Base-by-base conservation (phyloP, 1,140 invertebrate species). In the Saxidomus purpurata region DNA sequence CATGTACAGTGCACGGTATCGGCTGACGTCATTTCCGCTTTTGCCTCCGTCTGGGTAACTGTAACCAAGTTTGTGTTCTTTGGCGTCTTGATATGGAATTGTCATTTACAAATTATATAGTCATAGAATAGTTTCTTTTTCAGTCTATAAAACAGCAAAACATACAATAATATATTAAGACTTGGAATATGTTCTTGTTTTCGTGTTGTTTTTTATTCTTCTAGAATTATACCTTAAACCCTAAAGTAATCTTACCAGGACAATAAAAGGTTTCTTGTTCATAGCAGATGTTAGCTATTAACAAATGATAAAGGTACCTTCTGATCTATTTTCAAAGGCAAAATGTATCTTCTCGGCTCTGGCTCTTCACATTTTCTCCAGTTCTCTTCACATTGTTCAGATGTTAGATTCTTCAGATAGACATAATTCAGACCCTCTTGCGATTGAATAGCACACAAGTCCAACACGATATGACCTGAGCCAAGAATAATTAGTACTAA, bases 261-360 rank as follows among this genome's bases (percentile, higher is more conserved):
- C n/a, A n/a, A n/a, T n/a, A n/a, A n/a, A n/a, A n/a, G n/a, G n/a
- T n/a, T n/a, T n/a, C n/a, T n/a, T n/a, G n/a, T n/a, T n/a, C n/a
- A 8, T 43, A 43, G 4, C 4, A 43, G 4, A 43, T 43, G 15
- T 43, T 8, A 43, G 6, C 15, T 8, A 4, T 8, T 8, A 43
- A 43, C 15, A 8, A 8, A 43, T 43, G 15, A 43, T 8, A 8
- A 8, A 43, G 43, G 43, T 28, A 81, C 79, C 79, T 81, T 13
- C 61, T 81, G 1, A 19, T 81, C 31, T 40, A 81, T 19, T 19
- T 81, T 59, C 22, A 81, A 38, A 17, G 79, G 79, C n/a, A 81
- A 19, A 0, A 81, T 34, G 28, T 81, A 81, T 61, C 79, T 28
- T 22, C 79, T 81, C 1, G 52, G 43, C 25, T 34, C 36, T 0